Conservation (phyloP, 2,113 vertebrate species). For the Chionomys nivalis region DNA sequence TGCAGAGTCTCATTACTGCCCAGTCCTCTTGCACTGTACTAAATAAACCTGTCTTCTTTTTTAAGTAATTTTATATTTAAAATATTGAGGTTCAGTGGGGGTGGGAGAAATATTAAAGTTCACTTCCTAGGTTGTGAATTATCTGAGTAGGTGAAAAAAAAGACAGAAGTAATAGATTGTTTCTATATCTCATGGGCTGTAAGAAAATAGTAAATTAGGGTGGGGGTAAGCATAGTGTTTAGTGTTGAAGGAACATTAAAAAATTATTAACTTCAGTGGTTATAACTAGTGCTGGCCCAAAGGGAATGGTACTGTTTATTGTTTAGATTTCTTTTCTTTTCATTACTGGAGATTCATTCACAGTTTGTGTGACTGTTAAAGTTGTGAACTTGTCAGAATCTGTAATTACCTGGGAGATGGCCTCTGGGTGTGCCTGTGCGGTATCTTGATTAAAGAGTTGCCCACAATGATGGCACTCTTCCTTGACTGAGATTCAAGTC, state of each 20-base stretch:
- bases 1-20: neutral
- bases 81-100: neutral
- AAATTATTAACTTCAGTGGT: neutral
- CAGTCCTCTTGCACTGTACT: neutral
- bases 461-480: neutral
- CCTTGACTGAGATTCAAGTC: neutral
- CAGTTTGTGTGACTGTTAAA: neutral
- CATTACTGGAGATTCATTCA: neutral
- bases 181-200: neutral
- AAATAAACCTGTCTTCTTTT: neutral
- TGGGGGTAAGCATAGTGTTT: neutral
- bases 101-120: neutral
- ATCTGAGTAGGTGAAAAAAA: neutral
- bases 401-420: neutral
- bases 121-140: neutral
- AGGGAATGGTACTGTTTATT: neutral
- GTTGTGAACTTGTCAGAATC: neutral
- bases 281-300: neutral
- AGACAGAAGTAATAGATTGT: neutral
- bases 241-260: neutral
- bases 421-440: neutral
- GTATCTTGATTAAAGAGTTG: neutral
- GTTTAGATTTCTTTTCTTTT: constrained; percentile 7
- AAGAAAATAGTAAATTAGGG: neutral
- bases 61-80: neutral